Evolutionary conservation across 1,140 invertebrate species (phyloP), one percentile per base, ranked within the genome.

Genomic region (Scaptomyza hsui): DNA sequence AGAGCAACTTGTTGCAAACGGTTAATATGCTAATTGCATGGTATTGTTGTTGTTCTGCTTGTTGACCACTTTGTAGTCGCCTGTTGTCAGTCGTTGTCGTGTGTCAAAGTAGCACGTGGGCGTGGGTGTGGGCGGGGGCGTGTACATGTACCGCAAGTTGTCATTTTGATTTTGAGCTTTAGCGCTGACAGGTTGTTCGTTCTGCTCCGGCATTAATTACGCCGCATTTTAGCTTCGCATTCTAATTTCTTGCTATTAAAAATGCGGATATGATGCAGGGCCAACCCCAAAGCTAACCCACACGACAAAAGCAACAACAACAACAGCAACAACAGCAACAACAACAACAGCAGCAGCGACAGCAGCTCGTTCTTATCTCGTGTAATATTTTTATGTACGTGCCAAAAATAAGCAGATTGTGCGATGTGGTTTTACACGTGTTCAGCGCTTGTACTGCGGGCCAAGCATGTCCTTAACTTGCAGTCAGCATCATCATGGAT

Each of bases 311-410:
- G 32, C 32, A 37, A n/a, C 32, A 37, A n/a, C 32, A 37, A n/a
- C 32, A 35, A 5, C 21, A 24, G 1, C 21, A 29, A 12, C 42
- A 59, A 26, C 24, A 47, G 29, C 57, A 48, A 12, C n/a, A 55
- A 12, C 10, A 39, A 12, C 32, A 21, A 18, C 51, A 42, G 47
- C 59, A 18, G 24, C 26, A 12, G 44, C 32, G 24, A 19, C 56
- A 35, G 45, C 57, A 41, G 29, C 52, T 49, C 5, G 63, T 72
- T 75, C 82, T 86, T 86, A 86, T 86, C 82, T 86, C 49, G 64
- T 70, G 73, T 81, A 86, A 86, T 85, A 85, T 85, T 77, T 85
- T 81, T 68, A 77, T 86, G 81, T 85, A 85, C 81, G 81, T 85
- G 81, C 81, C 81, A 76, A 78, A 86, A 71, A 85, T 63, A 75